Evolutionary conservation across 2,888 invertebrate species (phyloP), one percentile per base, ranked within the genome.

Genomic region (Morpho deidamia): DNA sequence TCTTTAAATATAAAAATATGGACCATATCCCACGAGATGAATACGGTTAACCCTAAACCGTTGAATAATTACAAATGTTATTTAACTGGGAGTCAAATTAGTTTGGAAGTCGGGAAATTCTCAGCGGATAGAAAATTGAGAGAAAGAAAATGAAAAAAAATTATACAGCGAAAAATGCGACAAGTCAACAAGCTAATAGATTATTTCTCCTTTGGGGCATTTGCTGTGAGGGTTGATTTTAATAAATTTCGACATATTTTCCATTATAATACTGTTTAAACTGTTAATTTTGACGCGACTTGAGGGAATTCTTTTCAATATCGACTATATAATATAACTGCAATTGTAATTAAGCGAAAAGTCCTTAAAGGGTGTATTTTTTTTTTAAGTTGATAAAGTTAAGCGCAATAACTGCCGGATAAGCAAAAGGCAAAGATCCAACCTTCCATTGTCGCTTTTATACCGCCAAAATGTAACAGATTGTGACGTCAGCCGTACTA

Each of bases 131-230:
- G n/a, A 42, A 55, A 62, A 53, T 54, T 33, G 46, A 53, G 38
- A 51, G 44, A 35, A 40, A 41, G 2, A 42, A 46, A 51, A 50
- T 55, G 46, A 53, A 44, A 55, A 56, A 50, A 55, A 53, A 49
- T 56, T 53, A 47, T 55, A 56, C 47, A 47, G 51, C 39, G 44
- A 59, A 55, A 59, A 59, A 51, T 50, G 58, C 50, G 55, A 51
- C 56, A 54, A 55, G 58, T 59, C 56, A 59, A 61, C 57, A 60
- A 40, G 38, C 56, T 51, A 54, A 60, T 60, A 56, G 58, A 60
- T 58, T 61, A 61, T 61, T 54, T 34, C 44, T 53, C 59, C 47
- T 42, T 55, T 33, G 7, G 55, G 56, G 54, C 53, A 49, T 53
- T 56, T 55, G 46, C 23, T 39, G 42, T 50, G 58, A 45, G 51